phyloP scores from a whole-genome alignment of 2,113 vertebrate genomes.

The Sardina pilchardus region DNA sequence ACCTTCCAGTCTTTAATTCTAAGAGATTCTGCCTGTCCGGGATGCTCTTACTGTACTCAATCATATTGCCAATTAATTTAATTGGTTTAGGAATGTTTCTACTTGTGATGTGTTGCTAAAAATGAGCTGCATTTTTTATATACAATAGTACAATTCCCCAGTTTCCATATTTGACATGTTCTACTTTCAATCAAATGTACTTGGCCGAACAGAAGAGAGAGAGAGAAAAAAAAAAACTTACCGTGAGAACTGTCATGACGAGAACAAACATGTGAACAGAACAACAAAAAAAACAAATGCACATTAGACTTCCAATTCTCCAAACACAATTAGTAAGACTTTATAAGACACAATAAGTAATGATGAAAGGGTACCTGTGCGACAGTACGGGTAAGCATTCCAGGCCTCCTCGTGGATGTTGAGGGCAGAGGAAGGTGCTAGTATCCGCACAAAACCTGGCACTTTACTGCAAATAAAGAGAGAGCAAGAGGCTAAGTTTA shows the following conservation, averaged over 20 bases:
- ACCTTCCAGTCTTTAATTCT: no score
- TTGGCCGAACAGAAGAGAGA: neutral
- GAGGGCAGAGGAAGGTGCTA: slow-evolving; percentile 87
- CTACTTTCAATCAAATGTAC: neutral
- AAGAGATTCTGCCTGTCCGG: no score
- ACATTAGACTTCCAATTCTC: slow-evolving; percentile 11
- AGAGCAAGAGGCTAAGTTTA: neutral
- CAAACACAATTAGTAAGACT: neutral
- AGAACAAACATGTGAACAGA: neutral
- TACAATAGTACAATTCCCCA: no score
- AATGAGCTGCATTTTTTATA: no score
- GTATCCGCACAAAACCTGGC: slow-evolving; percentile 77
- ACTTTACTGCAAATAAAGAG: slow-evolving; percentile 84
- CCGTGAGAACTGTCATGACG: slow-evolving; percentile 61
- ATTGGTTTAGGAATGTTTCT: no score
- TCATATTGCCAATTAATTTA: no score
- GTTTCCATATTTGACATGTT: no score
- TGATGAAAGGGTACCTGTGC: slow-evolving; percentile 74
- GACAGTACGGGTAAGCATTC: slow-evolving; percentile 98
- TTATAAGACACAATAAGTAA: no score
- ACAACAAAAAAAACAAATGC: slow-evolving; percentile 27
- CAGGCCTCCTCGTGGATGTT: slow-evolving; percentile 93
- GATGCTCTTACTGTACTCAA: no score
- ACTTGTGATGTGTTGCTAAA: no score
- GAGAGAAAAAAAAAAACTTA: slow-evolving; percentile 45